phyloP scores from a whole-genome alignment of 1,140 invertebrate genomes.

The Zaprionus camerounensis region DNA sequence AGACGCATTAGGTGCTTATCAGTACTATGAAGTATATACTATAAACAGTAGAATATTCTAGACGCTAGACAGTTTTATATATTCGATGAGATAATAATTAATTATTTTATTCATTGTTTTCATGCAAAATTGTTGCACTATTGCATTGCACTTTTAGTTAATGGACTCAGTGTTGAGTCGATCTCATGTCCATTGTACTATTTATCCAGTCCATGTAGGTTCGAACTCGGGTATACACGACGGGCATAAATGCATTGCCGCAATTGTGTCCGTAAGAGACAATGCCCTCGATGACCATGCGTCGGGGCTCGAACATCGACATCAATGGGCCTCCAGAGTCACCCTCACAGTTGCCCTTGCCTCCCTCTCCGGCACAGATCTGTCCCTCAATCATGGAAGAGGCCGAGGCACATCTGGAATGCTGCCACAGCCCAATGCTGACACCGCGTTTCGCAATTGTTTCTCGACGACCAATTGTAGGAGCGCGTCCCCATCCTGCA shows the following conservation, averaged over 20 bases:
- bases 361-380: neutral
- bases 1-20: no score
- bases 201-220: neutral
- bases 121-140: no score
- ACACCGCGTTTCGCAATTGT: neutral
- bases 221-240: neutral
- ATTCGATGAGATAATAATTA: no score
- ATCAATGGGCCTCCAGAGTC: slow-evolving; percentile 20
- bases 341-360: neutral
- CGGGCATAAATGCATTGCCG: neutral
- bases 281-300: slow-evolving; percentile 4
- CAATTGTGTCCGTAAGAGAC: neutral
- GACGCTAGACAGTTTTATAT: no score
- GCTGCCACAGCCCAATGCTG: neutral
- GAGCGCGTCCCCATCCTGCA: neutral
- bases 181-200: neutral
- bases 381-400: neutral
- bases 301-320: neutral
- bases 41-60: no score
- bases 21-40: no score
- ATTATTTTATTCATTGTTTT: no score
- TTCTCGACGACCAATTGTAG: no score
- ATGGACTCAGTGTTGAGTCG: neutral
- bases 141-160: no score
- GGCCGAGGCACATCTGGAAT: neutral